Conservation (phyloP, 2,888 invertebrate genomes). For the Plebejus anna region DNA sequence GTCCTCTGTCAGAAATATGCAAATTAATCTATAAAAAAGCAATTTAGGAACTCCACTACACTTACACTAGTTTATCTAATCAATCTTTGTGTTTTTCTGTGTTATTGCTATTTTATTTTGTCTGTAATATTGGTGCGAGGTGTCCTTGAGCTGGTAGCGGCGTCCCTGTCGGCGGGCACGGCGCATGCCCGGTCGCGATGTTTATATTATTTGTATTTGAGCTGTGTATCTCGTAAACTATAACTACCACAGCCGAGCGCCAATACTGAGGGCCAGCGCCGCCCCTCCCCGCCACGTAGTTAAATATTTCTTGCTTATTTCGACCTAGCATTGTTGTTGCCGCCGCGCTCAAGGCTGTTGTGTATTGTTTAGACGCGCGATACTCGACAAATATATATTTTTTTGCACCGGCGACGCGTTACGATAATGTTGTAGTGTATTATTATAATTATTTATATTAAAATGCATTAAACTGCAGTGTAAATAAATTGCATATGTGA, state of each 20-base stretch:
- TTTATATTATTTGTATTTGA: conserved; percentile 82
- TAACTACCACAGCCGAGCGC: conserved; percentile 80
- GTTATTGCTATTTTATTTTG: conserved; percentile 8
- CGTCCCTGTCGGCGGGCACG: conserved; percentile 62
- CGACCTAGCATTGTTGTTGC: conserved; percentile 80
- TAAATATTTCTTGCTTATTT: conserved; percentile 82
- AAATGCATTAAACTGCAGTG: conserved; percentile 65
- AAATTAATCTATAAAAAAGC: conserved; percentile 75
- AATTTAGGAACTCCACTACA: conserved; percentile 58
- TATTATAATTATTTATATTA: conserved; percentile 27
- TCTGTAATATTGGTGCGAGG: not conserved
- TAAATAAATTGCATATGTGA: conserved; percentile 74
- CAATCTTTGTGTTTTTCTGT: conserved; percentile 35
- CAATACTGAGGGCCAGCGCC: conserved; percentile 76
- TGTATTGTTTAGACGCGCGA: conserved; percentile 75
- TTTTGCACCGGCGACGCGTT: conserved; percentile 38
- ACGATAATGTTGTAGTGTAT: conserved; percentile 11
- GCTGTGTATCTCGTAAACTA: conserved; percentile 81
- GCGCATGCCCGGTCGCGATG: conserved; percentile 78
- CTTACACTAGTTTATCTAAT: conserved; percentile 45
- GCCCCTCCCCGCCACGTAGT: conserved; percentile 76
- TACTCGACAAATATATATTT: conserved; percentile 59
- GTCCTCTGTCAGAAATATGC: conserved; percentile 75
- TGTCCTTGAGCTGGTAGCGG: conserved; percentile 28
- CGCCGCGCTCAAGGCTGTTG: conserved; percentile 75